Percentiles rank a stretch among this genome's conserved stretches.
Conservation (phyloP, 92 coral and sea anemone species). For the Palythoa grandiflora region DNA sequence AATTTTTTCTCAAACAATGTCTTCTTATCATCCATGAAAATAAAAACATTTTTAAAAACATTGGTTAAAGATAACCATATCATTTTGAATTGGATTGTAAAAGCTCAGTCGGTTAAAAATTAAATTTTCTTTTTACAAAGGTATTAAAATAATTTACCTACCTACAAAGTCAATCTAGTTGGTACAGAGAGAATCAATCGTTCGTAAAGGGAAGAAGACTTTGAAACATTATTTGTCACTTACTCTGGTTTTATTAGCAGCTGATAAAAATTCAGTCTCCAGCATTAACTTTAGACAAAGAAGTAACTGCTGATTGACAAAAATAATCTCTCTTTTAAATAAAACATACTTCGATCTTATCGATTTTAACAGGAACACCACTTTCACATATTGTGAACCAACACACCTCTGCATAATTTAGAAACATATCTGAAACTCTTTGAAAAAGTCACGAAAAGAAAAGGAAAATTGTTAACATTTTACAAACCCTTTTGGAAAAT, state of each 20-base stretch:
- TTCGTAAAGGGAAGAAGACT: background rate
- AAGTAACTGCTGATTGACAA: slow-evolving; percentile 51
- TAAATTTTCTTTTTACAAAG: background rate
- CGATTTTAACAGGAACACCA: slow-evolving; percentile 2
- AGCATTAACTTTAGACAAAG: slow-evolving; percentile 33
- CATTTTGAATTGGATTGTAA: background rate
- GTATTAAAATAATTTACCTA: background rate
- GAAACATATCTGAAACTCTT: background rate
- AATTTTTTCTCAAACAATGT: background rate
- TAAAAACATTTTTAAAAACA: slow-evolving; percentile 12
- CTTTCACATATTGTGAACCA: slow-evolving; percentile 21
- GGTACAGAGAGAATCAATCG: background rate
- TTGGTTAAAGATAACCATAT: slow-evolving; percentile 25
- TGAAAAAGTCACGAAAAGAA: slow-evolving; percentile 38
- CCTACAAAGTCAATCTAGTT: background rate
- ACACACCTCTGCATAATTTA: slow-evolving; percentile 34
- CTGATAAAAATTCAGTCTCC: slow-evolving; percentile 26
- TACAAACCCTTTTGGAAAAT: slow-evolving; percentile 2
- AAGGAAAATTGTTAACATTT: background rate
- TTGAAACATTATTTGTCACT: background rate
- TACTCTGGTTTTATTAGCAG: background rate
- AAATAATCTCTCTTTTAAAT: slow-evolving; percentile 44
- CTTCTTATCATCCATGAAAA: background rate
- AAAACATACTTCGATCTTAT: slow-evolving; percentile 40
- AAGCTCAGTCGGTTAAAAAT: background rate